These are phyloP conservation scores for Xestoiulus laeticollis DNA, from an alignment of 2,888 invertebrate genomes.

Conservation along the genomic window DNA sequence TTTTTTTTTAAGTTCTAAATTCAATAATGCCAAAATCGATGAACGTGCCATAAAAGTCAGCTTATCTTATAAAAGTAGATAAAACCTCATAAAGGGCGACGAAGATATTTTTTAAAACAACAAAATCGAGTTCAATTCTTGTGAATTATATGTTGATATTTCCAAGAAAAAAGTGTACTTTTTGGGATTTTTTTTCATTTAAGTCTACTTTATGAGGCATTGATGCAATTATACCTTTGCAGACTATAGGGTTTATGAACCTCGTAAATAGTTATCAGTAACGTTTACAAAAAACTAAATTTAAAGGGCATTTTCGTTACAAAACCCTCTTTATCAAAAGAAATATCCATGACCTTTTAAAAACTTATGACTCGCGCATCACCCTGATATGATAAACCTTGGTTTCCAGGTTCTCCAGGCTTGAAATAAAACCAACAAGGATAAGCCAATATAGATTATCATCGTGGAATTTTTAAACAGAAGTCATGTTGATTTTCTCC, in stretches of 20 bases:
- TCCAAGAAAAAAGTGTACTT: too few relatives aligned
- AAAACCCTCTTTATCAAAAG: background rate
- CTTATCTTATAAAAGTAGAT: background rate
- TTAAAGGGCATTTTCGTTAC: background rate
- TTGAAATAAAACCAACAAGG: background rate
- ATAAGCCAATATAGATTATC: background rate
- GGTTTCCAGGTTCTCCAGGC: background rate
- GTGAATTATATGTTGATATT: too few relatives aligned
- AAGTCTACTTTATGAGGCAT: too few relatives aligned
- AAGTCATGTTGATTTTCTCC: too few relatives aligned
- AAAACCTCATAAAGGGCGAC: background rate
- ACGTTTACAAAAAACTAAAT: background rate
- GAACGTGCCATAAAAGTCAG: background rate
- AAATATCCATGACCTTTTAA: constrained; percentile 1
- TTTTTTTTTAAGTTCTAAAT: background rate
- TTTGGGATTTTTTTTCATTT: too few relatives aligned
- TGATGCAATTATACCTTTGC: too few relatives aligned
- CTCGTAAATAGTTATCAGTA: too few relatives aligned
- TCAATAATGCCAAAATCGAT: background rate
- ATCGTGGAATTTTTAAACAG: background rate
- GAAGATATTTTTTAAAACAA: too few relatives aligned
- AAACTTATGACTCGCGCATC: background rate
- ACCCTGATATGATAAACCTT: background rate
- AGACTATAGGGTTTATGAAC: too few relatives aligned
- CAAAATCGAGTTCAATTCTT: too few relatives aligned